These are phyloP conservation scores for Mythimna ferrago DNA, from an alignment of 2,888 invertebrate species.

Conservation along the genomic window DNA sequence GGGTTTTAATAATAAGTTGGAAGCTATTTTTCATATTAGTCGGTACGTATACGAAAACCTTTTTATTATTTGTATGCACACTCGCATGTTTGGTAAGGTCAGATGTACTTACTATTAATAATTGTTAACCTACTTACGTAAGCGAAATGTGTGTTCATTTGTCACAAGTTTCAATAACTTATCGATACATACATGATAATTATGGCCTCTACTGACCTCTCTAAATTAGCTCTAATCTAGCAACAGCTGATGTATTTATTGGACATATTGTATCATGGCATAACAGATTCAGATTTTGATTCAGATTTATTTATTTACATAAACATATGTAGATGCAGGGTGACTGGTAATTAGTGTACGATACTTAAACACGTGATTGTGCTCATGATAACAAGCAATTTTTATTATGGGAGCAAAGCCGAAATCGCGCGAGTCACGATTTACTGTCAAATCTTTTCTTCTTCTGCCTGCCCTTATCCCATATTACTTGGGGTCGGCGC, in stretches of 20 bases:
- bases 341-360: no score
- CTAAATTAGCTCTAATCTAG: slow-evolving; percentile 36
- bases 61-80: slow-evolving; percentile 55
- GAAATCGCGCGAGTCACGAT: no score
- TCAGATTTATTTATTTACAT: no score
- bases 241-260: slow-evolving; percentile 23
- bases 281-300: no score
- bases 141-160: slow-evolving; percentile 38
- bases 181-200: slow-evolving; percentile 19
- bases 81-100: slow-evolving; percentile 51
- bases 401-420: no score
- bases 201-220: slow-evolving; percentile 34
- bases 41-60: slow-evolving; percentile 62
- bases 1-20: slow-evolving; percentile 82
- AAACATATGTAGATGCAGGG: no score
- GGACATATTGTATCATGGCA: not conserved
- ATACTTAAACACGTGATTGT: no score
- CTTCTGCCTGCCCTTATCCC: no score
- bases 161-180: slow-evolving; percentile 44
- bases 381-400: no score
- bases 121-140: slow-evolving; percentile 55
- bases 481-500: no score
- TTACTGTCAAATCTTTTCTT: no score
- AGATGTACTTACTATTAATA: slow-evolving; percentile 49
- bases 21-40: slow-evolving; percentile 76